Percentiles rank a stretch among this genome's conserved stretches.
These are phyloP conservation scores for Eutolmus rufibarbis DNA, from an alignment of 2,888 invertebrate species.

Conservation along the genomic window DNA sequence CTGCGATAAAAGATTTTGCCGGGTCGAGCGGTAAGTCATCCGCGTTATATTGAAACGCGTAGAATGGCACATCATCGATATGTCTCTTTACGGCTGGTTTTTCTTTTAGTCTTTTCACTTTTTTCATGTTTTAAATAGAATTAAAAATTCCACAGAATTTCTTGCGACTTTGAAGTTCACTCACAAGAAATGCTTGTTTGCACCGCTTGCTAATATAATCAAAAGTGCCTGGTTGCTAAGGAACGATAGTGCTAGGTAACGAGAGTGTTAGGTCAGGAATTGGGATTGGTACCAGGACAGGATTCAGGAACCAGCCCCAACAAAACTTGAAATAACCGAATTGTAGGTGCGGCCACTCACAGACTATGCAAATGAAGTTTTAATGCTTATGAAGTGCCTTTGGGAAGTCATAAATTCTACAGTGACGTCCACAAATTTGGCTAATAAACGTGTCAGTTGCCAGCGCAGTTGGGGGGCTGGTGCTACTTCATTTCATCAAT, in stretches of 20 bases:
- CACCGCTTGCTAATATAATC: conserved; percentile 12
- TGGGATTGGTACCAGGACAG: background rate
- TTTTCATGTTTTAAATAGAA: conserved; percentile 28
- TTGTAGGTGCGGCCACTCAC: background rate
- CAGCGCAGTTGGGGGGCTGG: background rate
- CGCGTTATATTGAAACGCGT: conserved; percentile 55
- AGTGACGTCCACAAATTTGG: background rate
- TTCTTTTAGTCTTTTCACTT: conserved; percentile 3
- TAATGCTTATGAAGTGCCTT: background rate
- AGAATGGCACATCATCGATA: conserved; percentile 59
- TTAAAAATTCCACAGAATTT: background rate
- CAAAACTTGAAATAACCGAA: background rate
- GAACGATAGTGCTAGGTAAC: background rate
- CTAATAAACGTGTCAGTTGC: background rate
- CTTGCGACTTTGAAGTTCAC: background rate
- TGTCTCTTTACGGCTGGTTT: conserved; percentile 37
- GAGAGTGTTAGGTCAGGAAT: background rate
- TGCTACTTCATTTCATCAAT: background rate
- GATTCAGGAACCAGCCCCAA: background rate
- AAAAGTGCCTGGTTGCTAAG: background rate
- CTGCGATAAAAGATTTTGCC: conserved; percentile 46
- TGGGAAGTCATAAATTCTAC: background rate
- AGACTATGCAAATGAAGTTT: background rate
- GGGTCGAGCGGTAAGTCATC: conserved; percentile 62
- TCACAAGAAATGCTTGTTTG: background rate